phyloP scores from a whole-genome alignment of 2,113 vertebrate genomes.

The Oncorhynchus masou region DNA sequence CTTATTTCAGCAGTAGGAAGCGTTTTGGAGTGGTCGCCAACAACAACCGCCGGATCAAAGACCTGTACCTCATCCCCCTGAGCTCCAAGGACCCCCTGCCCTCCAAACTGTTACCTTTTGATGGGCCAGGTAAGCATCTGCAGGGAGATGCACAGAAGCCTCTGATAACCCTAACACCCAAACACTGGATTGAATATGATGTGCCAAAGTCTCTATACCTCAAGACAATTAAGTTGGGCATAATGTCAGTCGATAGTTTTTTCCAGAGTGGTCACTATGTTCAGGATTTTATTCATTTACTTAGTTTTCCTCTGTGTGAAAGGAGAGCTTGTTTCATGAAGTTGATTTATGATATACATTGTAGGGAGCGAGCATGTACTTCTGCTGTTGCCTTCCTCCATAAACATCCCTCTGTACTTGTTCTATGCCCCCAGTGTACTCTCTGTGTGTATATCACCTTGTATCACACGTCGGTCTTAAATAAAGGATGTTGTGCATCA shows the following conservation, averaged over 20 bases:
- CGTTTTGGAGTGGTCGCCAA: constrained; percentile 96
- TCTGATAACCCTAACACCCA: background rate
- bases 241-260: constrained; percentile 1
- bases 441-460: constrained; percentile 51
- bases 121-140: constrained; percentile 95
- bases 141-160: constrained; percentile 38
- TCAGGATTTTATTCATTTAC: background rate
- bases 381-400: constrained; percentile 15
- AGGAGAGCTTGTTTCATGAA: constrained; percentile 52
- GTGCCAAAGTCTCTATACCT: background rate
- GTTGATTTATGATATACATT: constrained; percentile 34
- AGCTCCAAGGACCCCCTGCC: constrained; percentile 93
- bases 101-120: constrained; percentile 95
- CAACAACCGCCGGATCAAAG: constrained; percentile 95
- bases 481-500: constrained; percentile 67
- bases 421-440: constrained; percentile 23
- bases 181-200: constrained; percentile 4
- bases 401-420: constrained; percentile 28
- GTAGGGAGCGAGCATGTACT: constrained; percentile 46
- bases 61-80: constrained; percentile 97
- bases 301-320: constrained; percentile 24
- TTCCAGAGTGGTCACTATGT: constrained; percentile 34
- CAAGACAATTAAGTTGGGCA: background rate
- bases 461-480: constrained; percentile 52
- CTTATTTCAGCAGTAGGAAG: constrained; percentile 97